phyloP scores from a whole-genome alignment of 2,113 vertebrate species.

The Phoxinus phoxinus region DNA sequence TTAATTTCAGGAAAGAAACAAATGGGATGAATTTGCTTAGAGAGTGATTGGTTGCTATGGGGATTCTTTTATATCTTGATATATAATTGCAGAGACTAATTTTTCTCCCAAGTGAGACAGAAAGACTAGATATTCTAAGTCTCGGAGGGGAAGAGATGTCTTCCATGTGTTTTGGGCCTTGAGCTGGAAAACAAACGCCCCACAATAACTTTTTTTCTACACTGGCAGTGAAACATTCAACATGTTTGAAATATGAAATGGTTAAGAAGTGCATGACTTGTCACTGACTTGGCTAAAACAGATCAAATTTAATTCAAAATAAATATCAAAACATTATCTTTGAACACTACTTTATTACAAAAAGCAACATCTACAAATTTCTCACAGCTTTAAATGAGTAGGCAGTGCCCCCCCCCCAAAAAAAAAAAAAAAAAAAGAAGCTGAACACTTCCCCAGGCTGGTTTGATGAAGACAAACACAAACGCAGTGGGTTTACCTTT shows the following conservation, averaged over 20 bases:
- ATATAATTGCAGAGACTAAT: too few species aligned
- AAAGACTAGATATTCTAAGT: neutral
- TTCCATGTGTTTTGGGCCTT: neutral
- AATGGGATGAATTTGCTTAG: neutral
- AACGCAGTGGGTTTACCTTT: conserved; percentile 29
- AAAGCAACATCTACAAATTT: neutral
- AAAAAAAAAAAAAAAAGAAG: neutral
- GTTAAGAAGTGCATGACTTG: neutral
- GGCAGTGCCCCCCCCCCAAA: too few species aligned
- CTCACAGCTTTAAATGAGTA: neutral
- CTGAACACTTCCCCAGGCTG: neutral
- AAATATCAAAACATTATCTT: neutral
- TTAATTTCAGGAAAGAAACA: neutral
- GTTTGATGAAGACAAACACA: conserved; percentile 31
- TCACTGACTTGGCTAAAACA: neutral
- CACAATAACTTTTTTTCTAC: neutral
- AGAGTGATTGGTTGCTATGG: too few species aligned
- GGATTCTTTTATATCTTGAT: too few species aligned
- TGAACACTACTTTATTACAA: neutral
- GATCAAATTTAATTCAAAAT: neutral
- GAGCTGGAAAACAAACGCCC: neutral
- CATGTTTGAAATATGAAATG: neutral
- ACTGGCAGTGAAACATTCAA: neutral
- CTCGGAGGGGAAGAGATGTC: neutral
- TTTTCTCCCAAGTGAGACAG: neutral